Percentiles rank a stretch among this genome's conserved stretches.
Conservation (phyloP, 2,888 invertebrate species). For the Nomada ferruginata region DNA sequence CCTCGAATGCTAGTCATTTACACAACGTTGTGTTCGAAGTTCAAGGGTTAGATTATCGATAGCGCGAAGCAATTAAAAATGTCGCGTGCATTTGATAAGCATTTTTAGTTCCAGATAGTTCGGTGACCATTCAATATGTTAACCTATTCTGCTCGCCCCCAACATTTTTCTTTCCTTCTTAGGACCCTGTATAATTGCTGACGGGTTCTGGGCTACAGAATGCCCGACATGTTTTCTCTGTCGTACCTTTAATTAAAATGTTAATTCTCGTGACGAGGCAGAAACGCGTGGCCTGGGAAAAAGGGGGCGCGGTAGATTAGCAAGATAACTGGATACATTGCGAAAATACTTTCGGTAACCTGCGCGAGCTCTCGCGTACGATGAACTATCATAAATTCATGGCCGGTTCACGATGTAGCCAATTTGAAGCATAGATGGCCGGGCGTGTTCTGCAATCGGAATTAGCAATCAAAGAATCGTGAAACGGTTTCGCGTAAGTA, state of each 20-base stretch:
- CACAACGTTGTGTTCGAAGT: slow-evolving; percentile 2
- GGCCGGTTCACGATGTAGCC: slow-evolving; percentile 25
- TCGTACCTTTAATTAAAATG: slow-evolving; percentile 74
- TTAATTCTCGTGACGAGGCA: slow-evolving; percentile 68
- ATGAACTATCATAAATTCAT: slow-evolving; percentile 49
- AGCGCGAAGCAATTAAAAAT: slow-evolving; percentile 19
- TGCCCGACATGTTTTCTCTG: slow-evolving; percentile 25
- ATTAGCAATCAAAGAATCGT: slow-evolving; percentile 57
- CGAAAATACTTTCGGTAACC: slow-evolving; percentile 29
- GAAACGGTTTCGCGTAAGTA: slow-evolving; percentile 16
- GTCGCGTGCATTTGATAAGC: neutral
- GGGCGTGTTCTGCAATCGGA: slow-evolving; percentile 46
- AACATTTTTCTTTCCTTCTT: slow-evolving; percentile 22
- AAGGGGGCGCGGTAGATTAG: slow-evolving; percentile 7
- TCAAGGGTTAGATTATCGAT: slow-evolving; percentile 17
- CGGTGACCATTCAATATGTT: slow-evolving; percentile 20
- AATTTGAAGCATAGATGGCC: slow-evolving; percentile 25
- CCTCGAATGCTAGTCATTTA: neutral
- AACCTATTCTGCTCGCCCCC: no score
- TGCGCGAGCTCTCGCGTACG: neutral
- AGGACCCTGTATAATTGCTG: slow-evolving; percentile 48
- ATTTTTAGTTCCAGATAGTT: slow-evolving; percentile 35
- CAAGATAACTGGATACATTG: slow-evolving; percentile 31
- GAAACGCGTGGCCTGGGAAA: slow-evolving; percentile 21
- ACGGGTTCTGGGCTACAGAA: slow-evolving; percentile 32